These are phyloP conservation scores for Leptopilina drosophilae DNA, from an alignment of 2,888 invertebrate genomes.

Conservation along the genomic window DNA sequence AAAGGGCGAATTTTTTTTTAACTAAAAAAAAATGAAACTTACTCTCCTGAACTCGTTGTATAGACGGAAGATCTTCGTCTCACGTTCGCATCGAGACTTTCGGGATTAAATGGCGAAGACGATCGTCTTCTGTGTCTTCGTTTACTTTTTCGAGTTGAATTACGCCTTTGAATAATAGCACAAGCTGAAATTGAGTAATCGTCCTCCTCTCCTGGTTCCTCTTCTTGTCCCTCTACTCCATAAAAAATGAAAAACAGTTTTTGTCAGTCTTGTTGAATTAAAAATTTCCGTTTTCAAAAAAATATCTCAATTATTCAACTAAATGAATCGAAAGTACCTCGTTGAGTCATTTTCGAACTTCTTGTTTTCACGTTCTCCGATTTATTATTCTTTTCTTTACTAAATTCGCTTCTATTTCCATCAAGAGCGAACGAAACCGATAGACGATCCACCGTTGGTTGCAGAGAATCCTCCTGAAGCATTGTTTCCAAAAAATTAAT, in stretches of 20 bases:
- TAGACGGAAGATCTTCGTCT: constrained; percentile 85
- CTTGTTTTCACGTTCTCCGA: not conserved
- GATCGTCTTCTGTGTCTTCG: constrained; percentile 82
- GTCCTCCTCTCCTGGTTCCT: constrained; percentile 81
- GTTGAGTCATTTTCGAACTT: constrained; percentile 48
- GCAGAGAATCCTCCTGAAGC: constrained; percentile 82
- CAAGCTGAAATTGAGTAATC: constrained; percentile 92
- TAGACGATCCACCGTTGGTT: constrained; percentile 84
- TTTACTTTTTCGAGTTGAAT: constrained; percentile 84
- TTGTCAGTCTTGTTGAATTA: not conserved
- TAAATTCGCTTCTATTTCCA: constrained; percentile 65
- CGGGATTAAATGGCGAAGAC: constrained; percentile 79
- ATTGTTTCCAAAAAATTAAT: not conserved
- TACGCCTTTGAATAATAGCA: constrained; percentile 88
- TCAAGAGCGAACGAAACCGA: constrained; percentile 86
- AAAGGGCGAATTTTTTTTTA: too few relatives aligned
- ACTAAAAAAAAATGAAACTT: constrained; percentile 71
- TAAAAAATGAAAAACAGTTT: not conserved
- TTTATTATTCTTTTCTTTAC: constrained; percentile 25
- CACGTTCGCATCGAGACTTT: constrained; percentile 70
- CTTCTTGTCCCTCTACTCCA: constrained; percentile 70
- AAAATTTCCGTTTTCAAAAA: not conserved
- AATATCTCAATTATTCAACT: not conserved
- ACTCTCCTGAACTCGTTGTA: constrained; percentile 93
- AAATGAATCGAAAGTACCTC: constrained; percentile 46